Percentiles rank a stretch among this genome's conserved stretches.
Conservation (phyloP, 2,797 vertebrate species). For the Prunella strophiata region DNA sequence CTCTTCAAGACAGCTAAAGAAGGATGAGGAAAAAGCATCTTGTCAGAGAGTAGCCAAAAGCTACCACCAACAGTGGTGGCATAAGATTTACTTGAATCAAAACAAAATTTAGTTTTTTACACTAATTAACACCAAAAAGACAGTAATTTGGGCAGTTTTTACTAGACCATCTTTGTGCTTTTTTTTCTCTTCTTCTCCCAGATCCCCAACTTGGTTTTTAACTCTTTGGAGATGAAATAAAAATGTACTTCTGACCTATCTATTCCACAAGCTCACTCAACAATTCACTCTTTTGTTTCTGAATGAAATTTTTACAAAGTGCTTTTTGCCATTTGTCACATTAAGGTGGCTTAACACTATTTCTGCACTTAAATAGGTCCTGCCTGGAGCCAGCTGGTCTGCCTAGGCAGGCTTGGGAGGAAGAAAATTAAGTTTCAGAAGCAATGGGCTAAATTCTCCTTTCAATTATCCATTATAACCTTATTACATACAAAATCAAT, state of each 20-base stretch:
- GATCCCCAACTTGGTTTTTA: background rate
- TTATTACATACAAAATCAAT: constrained; percentile 58
- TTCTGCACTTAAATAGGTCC: constrained; percentile 30
- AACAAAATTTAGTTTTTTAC: constrained; percentile 55
- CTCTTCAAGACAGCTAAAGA: constrained; percentile 44
- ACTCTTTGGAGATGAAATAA: background rate
- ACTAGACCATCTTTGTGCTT: background rate
- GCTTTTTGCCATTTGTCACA: constrained; percentile 48
- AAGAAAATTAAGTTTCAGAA: constrained; percentile 60
- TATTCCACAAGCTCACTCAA: background rate
- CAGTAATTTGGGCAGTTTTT: constrained; percentile 18
- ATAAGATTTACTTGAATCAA: constrained; percentile 35
- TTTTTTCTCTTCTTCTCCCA: background rate
- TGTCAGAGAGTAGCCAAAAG: constrained; percentile 45
- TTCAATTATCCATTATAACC: constrained; percentile 64
- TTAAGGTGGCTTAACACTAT: constrained; percentile 14
- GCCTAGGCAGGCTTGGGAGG: constrained; percentile 22
- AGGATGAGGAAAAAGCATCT: constrained; percentile 43
- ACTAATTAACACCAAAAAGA: constrained; percentile 45
- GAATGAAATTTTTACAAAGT: constrained; percentile 11
- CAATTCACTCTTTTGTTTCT: background rate
- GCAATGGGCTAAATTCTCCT: constrained; percentile 55
- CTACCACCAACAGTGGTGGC: background rate
- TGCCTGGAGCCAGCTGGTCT: constrained; percentile 52
- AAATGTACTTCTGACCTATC: background rate